Percentiles rank a stretch among this genome's conserved stretches.
phyloP scores from a whole-genome alignment of 2,797 vertebrate species.

The Dermochelys coriacea region DNA sequence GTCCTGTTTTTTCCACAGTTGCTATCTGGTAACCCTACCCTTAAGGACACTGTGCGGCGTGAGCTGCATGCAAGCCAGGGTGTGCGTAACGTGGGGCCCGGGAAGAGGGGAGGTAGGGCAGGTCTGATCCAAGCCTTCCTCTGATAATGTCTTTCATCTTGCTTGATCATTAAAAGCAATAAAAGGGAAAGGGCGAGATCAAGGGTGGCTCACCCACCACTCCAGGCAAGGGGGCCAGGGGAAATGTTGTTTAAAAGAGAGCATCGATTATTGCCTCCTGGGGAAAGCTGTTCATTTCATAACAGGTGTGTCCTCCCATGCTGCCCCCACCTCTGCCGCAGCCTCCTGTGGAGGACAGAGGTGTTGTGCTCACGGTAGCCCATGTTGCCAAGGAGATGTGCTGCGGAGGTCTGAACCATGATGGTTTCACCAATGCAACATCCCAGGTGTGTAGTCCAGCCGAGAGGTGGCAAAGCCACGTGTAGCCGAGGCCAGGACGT shows the following conservation, averaged over 20 bases:
- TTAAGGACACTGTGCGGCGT: neutral
- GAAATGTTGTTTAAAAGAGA: constrained; percentile 16
- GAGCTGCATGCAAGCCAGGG: neutral
- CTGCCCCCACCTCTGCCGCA: neutral
- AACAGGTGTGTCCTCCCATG: constrained; percentile 21
- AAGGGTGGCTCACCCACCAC: constrained; percentile 14
- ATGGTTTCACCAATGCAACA: neutral
- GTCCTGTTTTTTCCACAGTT: too few species aligned
- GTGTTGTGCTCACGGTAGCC: neutral
- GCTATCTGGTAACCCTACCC: neutral
- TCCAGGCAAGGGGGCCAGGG: neutral
- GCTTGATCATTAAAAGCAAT: too few species aligned
- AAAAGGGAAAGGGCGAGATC: neutral
- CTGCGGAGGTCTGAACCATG: neutral
- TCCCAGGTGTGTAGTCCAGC: neutral
- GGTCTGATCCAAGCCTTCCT: neutral
- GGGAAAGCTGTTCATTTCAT: constrained; percentile 33
- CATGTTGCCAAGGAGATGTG: neutral
- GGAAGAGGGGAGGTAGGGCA: neutral
- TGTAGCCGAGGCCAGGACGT: neutral
- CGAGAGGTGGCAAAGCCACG: neutral
- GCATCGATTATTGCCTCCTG: constrained; percentile 20
- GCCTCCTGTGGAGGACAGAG: neutral
- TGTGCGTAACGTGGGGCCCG: neutral
- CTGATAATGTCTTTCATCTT: neutral